Evolutionary conservation across 2,888 invertebrate species (phyloP), one percentile per base, ranked within the genome.

Genomic region (Philonicus albiceps): DNA sequence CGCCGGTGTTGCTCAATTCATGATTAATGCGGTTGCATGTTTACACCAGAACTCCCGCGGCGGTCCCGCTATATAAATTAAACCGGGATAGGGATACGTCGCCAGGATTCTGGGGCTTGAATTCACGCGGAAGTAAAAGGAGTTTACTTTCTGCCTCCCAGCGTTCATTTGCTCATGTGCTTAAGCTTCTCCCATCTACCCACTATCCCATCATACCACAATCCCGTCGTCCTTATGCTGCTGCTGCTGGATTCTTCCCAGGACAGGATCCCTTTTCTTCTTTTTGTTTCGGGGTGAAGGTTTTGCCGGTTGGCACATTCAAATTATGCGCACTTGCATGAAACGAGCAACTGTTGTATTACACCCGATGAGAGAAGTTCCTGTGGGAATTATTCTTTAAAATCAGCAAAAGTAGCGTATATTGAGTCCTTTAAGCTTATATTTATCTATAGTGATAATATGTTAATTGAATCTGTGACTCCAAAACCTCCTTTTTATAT

Each of bases 1-100:
- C 27, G 40, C 22, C 37, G 34, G 19, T 76, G 76, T 40, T 86
- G 81, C 64, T 87, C 87, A 86, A 86, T 86, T 72, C 83, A 87
- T 87, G 81, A 87, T 86, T 87, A 87, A 87, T 87, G 86, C 83
- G 87, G 86, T 87, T 76, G 83, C 81, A 86, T 86, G 87, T 87
- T 87, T 86, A 83, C 86, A 86, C 86, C 81, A 55, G 49, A 31
- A 11, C 87, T 83, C 86, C 86, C 55, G 49, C 83, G 75, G 83
- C 83, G 75, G 74, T 73, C 80, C 80, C 40, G 37, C 78, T 80
- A 85, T 74, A 86, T 86, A 83, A 87, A 80, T 80, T 80, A 49
- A 53, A 80, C 53, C 30, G 31, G 4, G 80, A 11, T n/a, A 80
- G 53, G 53, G 80, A 80, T 80, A 53, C 30, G 53, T 53, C 80